Conservation (phyloP, 2,113 vertebrate genomes). For the Peromyscus polionotus region DNA sequence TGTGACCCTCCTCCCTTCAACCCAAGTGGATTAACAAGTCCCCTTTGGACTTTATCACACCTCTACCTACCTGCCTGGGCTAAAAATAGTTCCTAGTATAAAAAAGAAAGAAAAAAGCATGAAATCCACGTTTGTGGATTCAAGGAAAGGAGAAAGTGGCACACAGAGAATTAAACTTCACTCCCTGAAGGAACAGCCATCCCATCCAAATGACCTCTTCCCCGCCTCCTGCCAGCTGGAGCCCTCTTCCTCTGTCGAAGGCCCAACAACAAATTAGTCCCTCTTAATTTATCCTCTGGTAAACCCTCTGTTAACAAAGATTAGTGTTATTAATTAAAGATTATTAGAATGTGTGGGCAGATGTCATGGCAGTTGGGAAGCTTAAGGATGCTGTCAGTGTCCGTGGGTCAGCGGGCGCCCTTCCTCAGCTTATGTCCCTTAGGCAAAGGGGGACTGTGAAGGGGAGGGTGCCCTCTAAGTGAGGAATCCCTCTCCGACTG, state of each 20-base stretch:
- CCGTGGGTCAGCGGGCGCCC: background rate
- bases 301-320: slow-evolving; percentile 40
- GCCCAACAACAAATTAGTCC: background rate
- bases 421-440: background rate
- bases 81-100: slow-evolving; percentile 67
- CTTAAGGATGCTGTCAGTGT: background rate
- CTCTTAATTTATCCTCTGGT: slow-evolving; percentile 23
- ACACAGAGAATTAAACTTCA: background rate
- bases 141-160: slow-evolving; percentile 30
- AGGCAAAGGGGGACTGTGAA: background rate
- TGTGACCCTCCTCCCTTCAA: background rate
- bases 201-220: background rate
- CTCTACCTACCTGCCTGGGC: slow-evolving; percentile 33
- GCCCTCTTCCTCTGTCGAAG: background rate
- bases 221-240: background rate
- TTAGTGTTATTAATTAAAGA: slow-evolving; percentile 6
- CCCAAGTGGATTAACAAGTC: background rate
- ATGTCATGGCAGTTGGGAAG: background rate
- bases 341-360: slow-evolving; percentile 21
- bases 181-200: background rate
- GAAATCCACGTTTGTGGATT: slow-evolving; percentile 44
- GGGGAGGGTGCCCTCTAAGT: background rate
- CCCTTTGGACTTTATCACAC: background rate
- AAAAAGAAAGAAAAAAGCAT: background rate
- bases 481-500: background rate